These are phyloP conservation scores for Netelia virgata DNA, from an alignment of 2,888 invertebrate genomes.

Conservation along the genomic window DNA sequence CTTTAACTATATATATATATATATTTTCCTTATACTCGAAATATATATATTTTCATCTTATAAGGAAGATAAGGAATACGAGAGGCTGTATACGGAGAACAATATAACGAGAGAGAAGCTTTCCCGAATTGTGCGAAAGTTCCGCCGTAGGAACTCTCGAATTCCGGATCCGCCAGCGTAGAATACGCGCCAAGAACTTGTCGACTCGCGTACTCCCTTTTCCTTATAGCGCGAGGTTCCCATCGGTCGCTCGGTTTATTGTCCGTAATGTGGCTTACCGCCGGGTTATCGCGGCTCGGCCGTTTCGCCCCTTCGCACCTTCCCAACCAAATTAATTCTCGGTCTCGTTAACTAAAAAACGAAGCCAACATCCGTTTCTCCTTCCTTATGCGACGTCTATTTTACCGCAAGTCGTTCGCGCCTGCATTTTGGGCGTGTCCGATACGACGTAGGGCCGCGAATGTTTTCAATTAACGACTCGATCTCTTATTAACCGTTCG, in stretches of 20 bases:
- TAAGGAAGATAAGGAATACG: conserved; percentile 50
- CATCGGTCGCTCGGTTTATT: conserved; percentile 65
- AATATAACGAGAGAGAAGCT: conserved; percentile 37
- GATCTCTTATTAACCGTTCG: too few species aligned
- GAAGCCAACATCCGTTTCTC: too few species aligned
- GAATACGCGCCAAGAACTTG: conserved; percentile 35
- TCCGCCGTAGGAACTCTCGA: conserved; percentile 43
- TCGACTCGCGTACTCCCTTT: conserved; percentile 15
- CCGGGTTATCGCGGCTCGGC: neutral
- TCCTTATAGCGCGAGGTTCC: conserved; percentile 67
- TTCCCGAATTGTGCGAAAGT: conserved; percentile 46
- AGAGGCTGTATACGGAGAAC: conserved; percentile 15
- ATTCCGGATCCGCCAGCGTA: conserved; percentile 26
- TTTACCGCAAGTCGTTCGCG: too few species aligned
- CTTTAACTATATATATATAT: conserved; percentile 16
- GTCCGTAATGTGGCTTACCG: conserved; percentile 78
- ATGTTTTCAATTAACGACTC: too few species aligned
- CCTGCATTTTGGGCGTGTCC: too few species aligned
- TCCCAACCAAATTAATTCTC: too few species aligned
- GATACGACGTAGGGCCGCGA: too few species aligned
- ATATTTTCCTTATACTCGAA: neutral
- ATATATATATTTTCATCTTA: conserved; percentile 35
- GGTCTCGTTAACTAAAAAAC: too few species aligned
- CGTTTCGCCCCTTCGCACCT: neutral
- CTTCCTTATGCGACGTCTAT: too few species aligned